A percentile compares a stretch with the other conserved stretches of the same genome.
These are phyloP conservation scores for Molorchus minor DNA, from an alignment of 2,888 invertebrate genomes.

Conservation along the genomic window DNA sequence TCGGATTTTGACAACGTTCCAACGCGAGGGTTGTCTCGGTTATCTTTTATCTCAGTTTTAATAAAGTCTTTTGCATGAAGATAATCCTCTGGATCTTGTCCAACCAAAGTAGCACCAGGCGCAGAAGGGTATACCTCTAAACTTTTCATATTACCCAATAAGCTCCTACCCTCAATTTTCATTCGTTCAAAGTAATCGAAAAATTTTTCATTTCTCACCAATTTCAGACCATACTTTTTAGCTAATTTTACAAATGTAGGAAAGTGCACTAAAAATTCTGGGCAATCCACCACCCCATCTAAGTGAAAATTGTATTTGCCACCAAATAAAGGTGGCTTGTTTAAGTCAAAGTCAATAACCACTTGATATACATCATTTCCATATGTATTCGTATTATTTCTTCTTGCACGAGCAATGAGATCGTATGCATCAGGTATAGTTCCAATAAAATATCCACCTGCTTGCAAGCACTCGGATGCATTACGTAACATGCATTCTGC, in stretches of 20 bases:
- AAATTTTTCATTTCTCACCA: slow-evolving; percentile 77
- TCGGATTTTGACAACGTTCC: slow-evolving; percentile 89
- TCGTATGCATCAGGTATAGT: slow-evolving; percentile 95
- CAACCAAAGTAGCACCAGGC: slow-evolving; percentile 66
- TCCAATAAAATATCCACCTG: slow-evolving; percentile 96
- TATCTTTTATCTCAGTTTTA: slow-evolving; percentile 58
- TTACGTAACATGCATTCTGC: slow-evolving; percentile 93
- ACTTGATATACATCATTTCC: slow-evolving; percentile 84
- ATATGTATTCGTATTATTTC: slow-evolving; percentile 69
- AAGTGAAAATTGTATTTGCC: slow-evolving; percentile 95
- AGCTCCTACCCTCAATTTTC: slow-evolving; percentile 65
- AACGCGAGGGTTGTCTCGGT: slow-evolving; percentile 61
- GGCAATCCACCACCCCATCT: slow-evolving; percentile 97
- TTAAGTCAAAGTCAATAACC: slow-evolving; percentile 73
- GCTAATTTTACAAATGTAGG: slow-evolving; percentile 81
- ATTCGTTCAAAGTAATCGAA: slow-evolving; percentile 79
- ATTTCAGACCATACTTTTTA: slow-evolving; percentile 74
- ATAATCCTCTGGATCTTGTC: slow-evolving; percentile 74
- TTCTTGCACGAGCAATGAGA: slow-evolving; percentile 79
- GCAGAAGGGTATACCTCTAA: slow-evolving; percentile 83
- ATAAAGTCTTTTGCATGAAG: slow-evolving; percentile 73
- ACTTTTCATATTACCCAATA: slow-evolving; percentile 82
- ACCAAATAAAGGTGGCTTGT: slow-evolving; percentile 87
- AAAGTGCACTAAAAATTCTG: slow-evolving; percentile 97
- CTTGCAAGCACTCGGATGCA: slow-evolving; percentile 86